Evolutionary conservation across 2,797 vertebrate genomes (phyloP), one percentile per base, ranked within the genome.

Genomic region (Micropoecilia bifurca): DNA sequence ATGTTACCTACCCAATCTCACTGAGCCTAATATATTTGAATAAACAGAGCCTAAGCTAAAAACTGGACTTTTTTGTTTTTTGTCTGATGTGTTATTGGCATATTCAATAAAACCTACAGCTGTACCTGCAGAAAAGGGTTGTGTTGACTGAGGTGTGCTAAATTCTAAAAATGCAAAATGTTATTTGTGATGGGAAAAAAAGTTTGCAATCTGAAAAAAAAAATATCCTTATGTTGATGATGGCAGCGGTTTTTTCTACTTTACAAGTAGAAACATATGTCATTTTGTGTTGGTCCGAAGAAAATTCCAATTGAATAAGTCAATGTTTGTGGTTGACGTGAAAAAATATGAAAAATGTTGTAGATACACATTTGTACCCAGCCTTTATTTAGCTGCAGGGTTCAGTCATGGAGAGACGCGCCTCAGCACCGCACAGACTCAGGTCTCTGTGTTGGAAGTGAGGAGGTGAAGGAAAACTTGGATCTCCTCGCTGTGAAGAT

Each of bases 371-470:
- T 69, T 41, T 25, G 66, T 13, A 22, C 33, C 61, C 61, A 28
- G 61, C 61, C 36, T 63, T 18, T 63, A 59, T 59, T 55, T 55
- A 55, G 4, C 9, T 12, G 53, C 16, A 80, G 18, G 22, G 36
- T 66, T 68, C n/a, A 61, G 73, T 39, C 59, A 71, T 20, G 36
- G 59, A 14, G 9, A 81, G 63, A 77, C 81, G 82, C 82, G 43
- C 72, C 3, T 41, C 61, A 79, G 66, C 79, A 79, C 77, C 88
- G 86, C 39, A 61, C 46, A 71, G 78, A 84, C 83, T 83, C 76
- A 28, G 77, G 79, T 90, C 88, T 88, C 76, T 50, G 36, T 85
- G 50, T 53, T 81, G 73, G 71, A 86, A 78, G 71, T 57, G 50
- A 13, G 61, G 76, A 76, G 47, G 16, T 76, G 74, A 48, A 85